Base-by-base conservation (phyloP, 2,797 vertebrate species). In the Etheostoma perlongum region DNA sequence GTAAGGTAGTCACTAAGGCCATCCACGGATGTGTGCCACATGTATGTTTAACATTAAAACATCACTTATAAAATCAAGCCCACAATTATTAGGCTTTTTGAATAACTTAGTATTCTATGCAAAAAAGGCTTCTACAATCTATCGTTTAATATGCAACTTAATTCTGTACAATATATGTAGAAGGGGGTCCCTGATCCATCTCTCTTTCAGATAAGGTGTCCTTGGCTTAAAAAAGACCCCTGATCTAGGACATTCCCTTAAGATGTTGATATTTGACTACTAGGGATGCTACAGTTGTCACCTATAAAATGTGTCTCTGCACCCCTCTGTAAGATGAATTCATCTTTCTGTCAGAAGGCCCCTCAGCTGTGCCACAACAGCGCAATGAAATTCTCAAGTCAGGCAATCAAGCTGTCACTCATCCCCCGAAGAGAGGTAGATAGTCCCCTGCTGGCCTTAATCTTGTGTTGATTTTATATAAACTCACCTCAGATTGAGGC, bases 371-470 rank as follows among this genome's bases (percentile, higher is more conserved):
- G 44, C 36, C 61, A 62, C n/a, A 25, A 5, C 64, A 2, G 42
- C 69, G 42, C 16, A 21, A 6, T 44, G 40, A 54, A 70, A 71
- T 60, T 60, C 44, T 68, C n/a, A 58, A 72, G 49, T 78, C 33
- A 72, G 40, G 51, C 48, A 6, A 63, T 71, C 40, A 67, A 71
- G 48, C 74, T 62, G 78, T 74, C 78, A 62, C 72, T 85, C 89
- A 91, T 91, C 85, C 81, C 23, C 25, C 2, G 36, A 71, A 73
- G 69, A 76, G 5, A 4, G 47, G 42, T 66, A 62, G 62, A 77
- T 58, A 36, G 81, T 79, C 71, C 53, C 9, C 40, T 73, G 36
- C 55, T 89, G 90, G 79, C 87, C 87, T 89, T 92, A 92, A 92
- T 93, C 91, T 84, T 48, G 27, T 16, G 44, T 1, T 68, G 52